Percentiles rank a stretch among this genome's conserved stretches.
phyloP scores from a whole-genome alignment of 1,140 invertebrate genomes.

The Ceratosolen fusciceps region DNA sequence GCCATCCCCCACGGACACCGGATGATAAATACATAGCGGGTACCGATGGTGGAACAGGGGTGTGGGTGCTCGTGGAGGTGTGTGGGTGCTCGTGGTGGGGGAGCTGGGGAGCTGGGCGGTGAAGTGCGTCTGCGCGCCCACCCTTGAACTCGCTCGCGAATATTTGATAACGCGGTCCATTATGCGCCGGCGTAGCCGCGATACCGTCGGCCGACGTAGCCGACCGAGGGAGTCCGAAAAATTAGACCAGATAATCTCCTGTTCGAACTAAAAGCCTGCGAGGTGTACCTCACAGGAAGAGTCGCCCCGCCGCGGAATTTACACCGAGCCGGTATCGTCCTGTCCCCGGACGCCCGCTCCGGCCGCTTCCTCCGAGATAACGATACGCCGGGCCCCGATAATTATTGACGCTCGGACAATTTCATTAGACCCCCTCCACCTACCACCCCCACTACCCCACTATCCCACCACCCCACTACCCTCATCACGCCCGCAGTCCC shows the following conservation, averaged over 20 bases:
- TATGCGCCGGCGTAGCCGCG: not conserved
- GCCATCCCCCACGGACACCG: too few species aligned
- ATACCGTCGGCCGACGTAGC: not conserved
- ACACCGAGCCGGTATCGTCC: not conserved
- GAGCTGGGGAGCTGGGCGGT: too few species aligned
- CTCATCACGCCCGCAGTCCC: too few species aligned
- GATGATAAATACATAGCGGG: too few species aligned
- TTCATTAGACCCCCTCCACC: conserved; percentile 30
- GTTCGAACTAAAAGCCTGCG: not conserved
- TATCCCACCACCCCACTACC: too few species aligned
- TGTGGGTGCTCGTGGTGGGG: too few species aligned
- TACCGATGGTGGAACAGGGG: too few species aligned
- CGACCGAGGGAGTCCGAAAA: not conserved
- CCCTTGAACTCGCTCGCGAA: not conserved
- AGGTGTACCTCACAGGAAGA: not conserved
- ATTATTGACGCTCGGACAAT: conserved; percentile 14
- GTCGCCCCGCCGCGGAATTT: conserved; percentile 27
- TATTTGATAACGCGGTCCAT: not conserved
- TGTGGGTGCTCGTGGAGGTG: too few species aligned
- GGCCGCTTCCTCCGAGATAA: not conserved
- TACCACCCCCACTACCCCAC: too few species aligned
- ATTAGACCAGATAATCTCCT: not conserved
- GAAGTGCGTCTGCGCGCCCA: not conserved
- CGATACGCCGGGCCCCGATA: not conserved
- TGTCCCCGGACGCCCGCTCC: not conserved